Percentiles rank a stretch among this genome's conserved stretches.
Evolutionary conservation across 2,888 invertebrate species (phyloP).

Genomic region (Campopleginae sp.): DNA sequence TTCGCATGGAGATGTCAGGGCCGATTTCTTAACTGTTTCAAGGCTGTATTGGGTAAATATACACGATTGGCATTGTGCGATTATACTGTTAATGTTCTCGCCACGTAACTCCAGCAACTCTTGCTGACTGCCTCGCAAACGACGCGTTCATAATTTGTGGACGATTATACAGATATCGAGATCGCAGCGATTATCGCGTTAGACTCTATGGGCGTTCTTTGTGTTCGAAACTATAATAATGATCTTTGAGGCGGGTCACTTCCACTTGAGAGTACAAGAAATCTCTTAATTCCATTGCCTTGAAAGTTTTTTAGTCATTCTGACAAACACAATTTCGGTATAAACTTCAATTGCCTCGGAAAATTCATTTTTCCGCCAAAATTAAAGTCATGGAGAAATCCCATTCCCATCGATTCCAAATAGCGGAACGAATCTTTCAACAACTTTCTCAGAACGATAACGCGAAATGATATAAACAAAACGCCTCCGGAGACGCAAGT

Average conservation of each 20-base stretch:
- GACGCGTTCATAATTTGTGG: slow-evolving; percentile 28
- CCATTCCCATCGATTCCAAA: neutral
- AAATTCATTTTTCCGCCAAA: too few species aligned
- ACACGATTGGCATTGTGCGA: slow-evolving; percentile 67
- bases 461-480: neutral
- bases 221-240: slow-evolving; percentile 30
- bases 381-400: neutral
- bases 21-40: slow-evolving; percentile 74
- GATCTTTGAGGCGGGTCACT: neutral
- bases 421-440: neutral
- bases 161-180: slow-evolving; percentile 27
- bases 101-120: slow-evolving; percentile 3
- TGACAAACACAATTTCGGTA: neutral
- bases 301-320: neutral
- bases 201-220: neutral
- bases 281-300: neutral
- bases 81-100: slow-evolving; percentile 52
- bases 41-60: slow-evolving; percentile 73
- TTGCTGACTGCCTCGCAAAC: neutral
- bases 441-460: neutral
- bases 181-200: slow-evolving; percentile 42
- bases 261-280: slow-evolving; percentile 1
- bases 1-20: slow-evolving; percentile 73
- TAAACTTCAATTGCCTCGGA: neutral
- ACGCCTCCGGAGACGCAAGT: neutral